phyloP scores from a whole-genome alignment of 1,140 invertebrate species.

The Laupala kohalensis region DNA sequence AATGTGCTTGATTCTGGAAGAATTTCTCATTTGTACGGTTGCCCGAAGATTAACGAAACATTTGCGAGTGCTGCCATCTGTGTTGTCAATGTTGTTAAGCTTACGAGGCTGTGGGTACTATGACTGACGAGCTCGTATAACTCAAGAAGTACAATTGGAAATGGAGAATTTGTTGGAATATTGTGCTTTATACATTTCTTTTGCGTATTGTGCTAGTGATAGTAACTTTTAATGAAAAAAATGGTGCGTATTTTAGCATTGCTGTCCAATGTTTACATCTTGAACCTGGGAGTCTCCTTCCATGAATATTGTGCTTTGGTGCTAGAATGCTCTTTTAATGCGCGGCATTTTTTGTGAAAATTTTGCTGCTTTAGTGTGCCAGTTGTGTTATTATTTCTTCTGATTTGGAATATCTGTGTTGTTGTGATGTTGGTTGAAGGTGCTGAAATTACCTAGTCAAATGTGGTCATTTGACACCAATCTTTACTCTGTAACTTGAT shows the following conservation, averaged over 20 bases:
- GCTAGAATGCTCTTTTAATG: conserved; percentile 12
- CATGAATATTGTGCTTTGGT: conserved; percentile 14
- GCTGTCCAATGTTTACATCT: conserved; percentile 33
- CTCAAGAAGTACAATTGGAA: background rate
- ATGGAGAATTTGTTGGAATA: background rate
- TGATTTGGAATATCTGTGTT: background rate
- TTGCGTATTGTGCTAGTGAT: background rate
- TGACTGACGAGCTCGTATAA: conserved; percentile 2
- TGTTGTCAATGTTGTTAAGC: conserved; percentile 54
- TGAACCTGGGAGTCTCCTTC: conserved; percentile 22
- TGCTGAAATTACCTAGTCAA: background rate
- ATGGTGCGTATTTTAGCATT: conserved; percentile 5
- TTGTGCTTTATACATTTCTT: background rate
- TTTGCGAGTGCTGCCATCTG: conserved; percentile 39
- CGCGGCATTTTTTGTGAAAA: background rate
- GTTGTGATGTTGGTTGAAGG: background rate
- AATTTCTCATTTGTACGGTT: background rate
- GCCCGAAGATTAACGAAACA: conserved; percentile 15
- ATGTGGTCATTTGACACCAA: background rate
- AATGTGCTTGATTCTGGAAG: too few species aligned
- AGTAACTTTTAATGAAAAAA: conserved; percentile 12
- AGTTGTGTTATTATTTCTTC: background rate
- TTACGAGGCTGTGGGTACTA: conserved; percentile 36
- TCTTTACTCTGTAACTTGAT: background rate
- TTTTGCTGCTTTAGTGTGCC: background rate